Evolutionary conservation across 2,888 invertebrate genomes (phyloP).

Genomic region (Sinhomidia bicolor): DNA sequence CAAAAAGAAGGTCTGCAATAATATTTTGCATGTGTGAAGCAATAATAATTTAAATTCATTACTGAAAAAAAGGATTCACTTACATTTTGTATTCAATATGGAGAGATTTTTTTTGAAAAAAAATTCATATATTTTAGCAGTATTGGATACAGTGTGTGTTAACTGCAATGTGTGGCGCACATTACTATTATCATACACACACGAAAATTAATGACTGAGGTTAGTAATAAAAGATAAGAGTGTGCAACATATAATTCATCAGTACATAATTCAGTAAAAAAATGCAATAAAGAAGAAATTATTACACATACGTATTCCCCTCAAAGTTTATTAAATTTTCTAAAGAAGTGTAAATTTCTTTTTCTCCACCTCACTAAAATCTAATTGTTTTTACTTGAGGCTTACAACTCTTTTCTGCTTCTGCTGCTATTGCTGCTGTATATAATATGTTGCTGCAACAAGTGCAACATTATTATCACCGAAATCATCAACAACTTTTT

Average conservation of each 20-base stretch:
- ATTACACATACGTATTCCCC: not conserved
- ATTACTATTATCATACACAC: not conserved
- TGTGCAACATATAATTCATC: not conserved
- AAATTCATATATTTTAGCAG: not conserved
- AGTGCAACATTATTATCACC: conserved; percentile 29
- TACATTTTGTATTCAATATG: too few relatives aligned
- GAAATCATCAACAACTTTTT: conserved; percentile 4
- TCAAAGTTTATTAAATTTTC: conserved; percentile 15
- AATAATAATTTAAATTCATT: not conserved
- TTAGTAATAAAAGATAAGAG: not conserved
- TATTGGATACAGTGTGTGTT: not conserved
- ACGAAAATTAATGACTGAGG: not conserved
- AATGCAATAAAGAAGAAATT: not conserved
- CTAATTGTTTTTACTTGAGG: conserved; percentile 32
- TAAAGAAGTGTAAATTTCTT: conserved; percentile 32
- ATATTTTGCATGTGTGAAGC: not conserved
- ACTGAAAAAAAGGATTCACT: not conserved
- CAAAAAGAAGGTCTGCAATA: not conserved
- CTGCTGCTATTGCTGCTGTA: not conserved
- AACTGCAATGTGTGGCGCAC: too few relatives aligned
- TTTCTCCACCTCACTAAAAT: not conserved
- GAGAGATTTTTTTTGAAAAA: too few relatives aligned
- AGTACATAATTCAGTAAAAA: not conserved
- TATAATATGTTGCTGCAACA: conserved; percentile 38
- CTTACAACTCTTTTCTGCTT: not conserved